Evolutionary conservation across 2,113 vertebrate species (phyloP), one percentile per base, ranked within the genome.

Genomic region (Spea multiplicata): DNA sequence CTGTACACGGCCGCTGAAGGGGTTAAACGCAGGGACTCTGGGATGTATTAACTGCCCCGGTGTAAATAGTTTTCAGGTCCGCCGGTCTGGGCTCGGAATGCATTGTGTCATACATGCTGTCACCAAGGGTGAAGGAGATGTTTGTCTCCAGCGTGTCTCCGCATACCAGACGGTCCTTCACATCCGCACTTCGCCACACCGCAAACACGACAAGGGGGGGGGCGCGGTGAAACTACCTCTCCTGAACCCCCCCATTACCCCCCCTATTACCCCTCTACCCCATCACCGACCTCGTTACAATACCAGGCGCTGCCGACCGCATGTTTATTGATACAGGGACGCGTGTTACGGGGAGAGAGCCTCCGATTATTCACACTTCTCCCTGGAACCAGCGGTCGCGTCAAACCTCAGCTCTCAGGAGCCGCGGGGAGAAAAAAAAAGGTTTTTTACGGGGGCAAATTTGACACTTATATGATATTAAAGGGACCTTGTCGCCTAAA

Each of bases 91-190:
- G 49, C 16, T 14, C 10, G 50, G 64, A 67, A 75, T 66, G 62
- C 67, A 48, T 17, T 69, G 67, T 14, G 61, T 50, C 62, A 12
- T 8, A 17, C 3, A 62, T 52, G 30, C 30, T 30, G 73, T 53
- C 48, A 66, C 10, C 1, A 12, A 13, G 59, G 64, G 46, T 61
- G 45, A 73, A 44, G 44, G 66, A 13, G 8, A 44, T 6, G 62
- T 16, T 7, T 74, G 73, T 74, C 62, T 75, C 62, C 65, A 9
- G 65, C 9, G 50, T 12, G 13, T 6, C 65, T 76, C 13, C 8
- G 45, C 65, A 76, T 68, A 67, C 74, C 71, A 73, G 71, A 73
- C 71, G 46, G 52, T 46, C 6, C 53, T 72, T 46, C 53, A 59
- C 6, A 8, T 5, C 8, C 53, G n/a, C 44, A 59, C 71, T 73